Evolutionary conservation across 2,888 invertebrate genomes (phyloP).

Genomic region (Cylindroiulus punctatus): DNA sequence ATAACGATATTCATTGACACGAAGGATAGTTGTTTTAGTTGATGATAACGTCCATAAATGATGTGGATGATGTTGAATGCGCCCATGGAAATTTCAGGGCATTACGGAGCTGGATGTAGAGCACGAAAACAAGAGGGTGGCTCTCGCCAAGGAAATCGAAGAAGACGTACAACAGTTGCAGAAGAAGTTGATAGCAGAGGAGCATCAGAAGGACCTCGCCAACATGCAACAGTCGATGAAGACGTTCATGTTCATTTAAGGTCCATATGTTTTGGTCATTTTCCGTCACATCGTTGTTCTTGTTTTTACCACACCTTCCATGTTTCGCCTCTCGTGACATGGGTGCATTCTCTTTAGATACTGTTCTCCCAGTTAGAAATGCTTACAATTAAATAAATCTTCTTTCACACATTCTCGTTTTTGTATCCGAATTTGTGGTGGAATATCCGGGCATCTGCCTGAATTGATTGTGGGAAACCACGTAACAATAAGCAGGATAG

Average conservation of each 20-base stretch:
- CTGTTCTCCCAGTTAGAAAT: background rate
- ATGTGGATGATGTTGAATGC: background rate
- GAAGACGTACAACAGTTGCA: background rate
- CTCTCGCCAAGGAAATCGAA: background rate
- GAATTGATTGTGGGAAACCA: no score
- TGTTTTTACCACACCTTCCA: background rate
- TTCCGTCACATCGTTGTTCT: background rate
- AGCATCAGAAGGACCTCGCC: constrained; percentile 16
- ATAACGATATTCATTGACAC: no score
- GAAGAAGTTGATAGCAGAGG: background rate
- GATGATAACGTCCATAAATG: no score
- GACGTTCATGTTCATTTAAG: background rate
- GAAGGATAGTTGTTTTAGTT: no score
- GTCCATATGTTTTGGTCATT: background rate
- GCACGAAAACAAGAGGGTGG: background rate
- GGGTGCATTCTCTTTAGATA: no score
- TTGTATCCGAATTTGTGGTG: no score
- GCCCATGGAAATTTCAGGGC: background rate
- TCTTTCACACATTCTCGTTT: no score
- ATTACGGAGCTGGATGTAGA: background rate
- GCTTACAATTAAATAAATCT: background rate
- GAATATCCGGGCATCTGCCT: no score
- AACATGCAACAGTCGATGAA: constrained; percentile 10
- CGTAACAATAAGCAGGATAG: no score
- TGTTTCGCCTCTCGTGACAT: no score